Conservation (phyloP, 2,113 vertebrate genomes). For the Fukomys damarensis region DNA sequence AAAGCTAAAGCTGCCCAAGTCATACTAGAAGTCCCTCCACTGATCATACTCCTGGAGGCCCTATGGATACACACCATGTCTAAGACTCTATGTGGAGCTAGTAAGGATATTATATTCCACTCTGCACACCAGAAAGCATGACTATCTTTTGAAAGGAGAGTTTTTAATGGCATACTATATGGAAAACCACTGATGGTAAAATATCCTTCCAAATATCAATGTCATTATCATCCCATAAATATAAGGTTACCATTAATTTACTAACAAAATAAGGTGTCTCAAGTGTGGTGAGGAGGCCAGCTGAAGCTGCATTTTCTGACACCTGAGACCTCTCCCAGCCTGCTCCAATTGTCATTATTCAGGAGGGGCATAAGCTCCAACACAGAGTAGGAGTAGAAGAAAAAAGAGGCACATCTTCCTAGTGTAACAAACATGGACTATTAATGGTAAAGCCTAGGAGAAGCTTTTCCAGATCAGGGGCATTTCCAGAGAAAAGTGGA, state of each 20-base stretch:
- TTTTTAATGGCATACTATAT: background rate
- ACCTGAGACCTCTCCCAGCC: background rate
- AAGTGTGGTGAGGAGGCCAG: background rate
- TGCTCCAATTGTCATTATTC: background rate
- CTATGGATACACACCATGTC: slow-evolving; percentile 93
- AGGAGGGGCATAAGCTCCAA: slow-evolving; percentile 41
- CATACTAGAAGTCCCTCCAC: slow-evolving; percentile 88
- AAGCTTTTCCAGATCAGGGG: background rate
- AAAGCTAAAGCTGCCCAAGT: slow-evolving; percentile 87
- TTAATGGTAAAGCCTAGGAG: background rate
- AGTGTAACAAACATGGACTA: background rate
- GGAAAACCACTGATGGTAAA: background rate
- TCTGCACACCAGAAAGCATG: background rate
- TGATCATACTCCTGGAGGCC: slow-evolving; percentile 88
- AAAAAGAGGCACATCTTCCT: background rate
- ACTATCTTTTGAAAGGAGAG: background rate
- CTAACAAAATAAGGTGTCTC: background rate
- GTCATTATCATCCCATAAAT: background rate
- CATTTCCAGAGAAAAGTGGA: background rate
- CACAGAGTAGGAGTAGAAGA: background rate
- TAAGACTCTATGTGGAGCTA: slow-evolving; percentile 85
- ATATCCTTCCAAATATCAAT: background rate
- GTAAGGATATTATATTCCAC: background rate
- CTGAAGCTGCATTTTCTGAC: background rate
- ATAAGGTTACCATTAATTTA: background rate